A percentile compares a stretch with the other conserved stretches of the same genome.
phyloP scores from a whole-genome alignment of 2,113 vertebrate species.

The Tamias sibiricus region DNA sequence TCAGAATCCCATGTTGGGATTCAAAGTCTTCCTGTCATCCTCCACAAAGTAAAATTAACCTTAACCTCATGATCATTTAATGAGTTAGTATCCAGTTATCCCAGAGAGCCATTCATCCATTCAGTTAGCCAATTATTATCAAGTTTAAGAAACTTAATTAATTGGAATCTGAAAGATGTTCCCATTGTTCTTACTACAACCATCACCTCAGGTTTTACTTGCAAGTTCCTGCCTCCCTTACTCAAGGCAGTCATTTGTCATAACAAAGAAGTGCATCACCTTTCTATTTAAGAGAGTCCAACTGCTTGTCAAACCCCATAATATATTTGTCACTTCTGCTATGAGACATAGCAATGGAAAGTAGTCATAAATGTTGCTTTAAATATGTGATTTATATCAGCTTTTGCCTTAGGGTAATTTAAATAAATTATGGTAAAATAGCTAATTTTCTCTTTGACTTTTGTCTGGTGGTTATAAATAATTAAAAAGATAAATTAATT shows the following conservation, averaged over 20 bases:
- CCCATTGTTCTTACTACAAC: background rate
- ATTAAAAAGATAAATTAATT: conserved; percentile 46
- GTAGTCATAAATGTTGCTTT: conserved; percentile 11
- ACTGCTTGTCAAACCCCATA: background rate
- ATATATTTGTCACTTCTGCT: background rate
- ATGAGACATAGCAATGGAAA: background rate
- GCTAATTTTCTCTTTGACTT: conserved; percentile 64
- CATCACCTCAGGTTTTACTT: background rate
- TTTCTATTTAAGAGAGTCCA: background rate
- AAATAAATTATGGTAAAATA: conserved; percentile 48
- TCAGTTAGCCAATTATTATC: background rate
- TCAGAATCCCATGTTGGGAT: background rate
- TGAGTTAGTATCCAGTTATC: background rate
- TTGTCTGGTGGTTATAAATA: conserved; percentile 32
- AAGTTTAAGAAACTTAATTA: background rate
- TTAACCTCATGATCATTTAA: background rate
- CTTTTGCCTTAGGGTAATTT: conserved; percentile 47
- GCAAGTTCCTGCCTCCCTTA: background rate
- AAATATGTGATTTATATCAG: conserved; percentile 50
- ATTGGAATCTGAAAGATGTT: conserved; percentile 9
- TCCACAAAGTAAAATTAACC: background rate
- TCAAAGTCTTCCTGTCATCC: background rate
- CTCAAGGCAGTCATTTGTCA: background rate
- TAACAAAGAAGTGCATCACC: background rate
- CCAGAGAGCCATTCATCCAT: background rate